Evolutionary conservation across 1,140 invertebrate species (phyloP), one percentile per base, ranked within the genome.

Genomic region (Hermetia illucens): DNA sequence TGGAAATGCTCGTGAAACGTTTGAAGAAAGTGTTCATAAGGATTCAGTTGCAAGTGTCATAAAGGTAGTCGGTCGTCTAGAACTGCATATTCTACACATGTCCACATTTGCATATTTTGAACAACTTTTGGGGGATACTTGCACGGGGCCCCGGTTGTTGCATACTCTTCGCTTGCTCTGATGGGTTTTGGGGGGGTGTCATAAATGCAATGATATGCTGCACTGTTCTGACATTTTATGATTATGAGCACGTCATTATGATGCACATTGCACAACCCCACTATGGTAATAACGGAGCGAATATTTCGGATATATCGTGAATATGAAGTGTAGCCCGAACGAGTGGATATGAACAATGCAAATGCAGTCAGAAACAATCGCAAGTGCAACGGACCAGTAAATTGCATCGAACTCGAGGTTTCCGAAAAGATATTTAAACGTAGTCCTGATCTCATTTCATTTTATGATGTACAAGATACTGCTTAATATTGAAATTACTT

Each of bases 91-190:
- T n/a, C 24, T 9, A 27, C 24, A 27, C 24, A 13, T 27, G 24
- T 13, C n/a, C n/a, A n/a, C 24, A 27, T 27, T 27, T 27, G 24
- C 24, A 27, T 27, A 27, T 27, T 27, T 27, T 27, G 24, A 27
- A 27, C 24, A 13, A 27, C 24, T 13, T 13, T 27, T n/a, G n/a
- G n/a, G n/a, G n/a, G n/a, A n/a, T n/a, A n/a, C n/a, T n/a, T n/a
- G n/a, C n/a, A n/a, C n/a, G n/a, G n/a, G n/a, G n/a, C n/a, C n/a
- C n/a, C n/a, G n/a, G n/a, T n/a, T n/a, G n/a, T n/a, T n/a, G n/a
- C n/a, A n/a, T n/a, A n/a, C n/a, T n/a, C n/a, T n/a, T n/a, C n/a
- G n/a, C n/a, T n/a, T n/a, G n/a, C n/a, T n/a, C n/a, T n/a, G n/a
- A n/a, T 13, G 24, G 8, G 24, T 27, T 27, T 27, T 9, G 24